These are phyloP conservation scores for Poicephalus meyeri DNA, from an alignment of 2,113 vertebrate species.

Conservation along the genomic window DNA sequence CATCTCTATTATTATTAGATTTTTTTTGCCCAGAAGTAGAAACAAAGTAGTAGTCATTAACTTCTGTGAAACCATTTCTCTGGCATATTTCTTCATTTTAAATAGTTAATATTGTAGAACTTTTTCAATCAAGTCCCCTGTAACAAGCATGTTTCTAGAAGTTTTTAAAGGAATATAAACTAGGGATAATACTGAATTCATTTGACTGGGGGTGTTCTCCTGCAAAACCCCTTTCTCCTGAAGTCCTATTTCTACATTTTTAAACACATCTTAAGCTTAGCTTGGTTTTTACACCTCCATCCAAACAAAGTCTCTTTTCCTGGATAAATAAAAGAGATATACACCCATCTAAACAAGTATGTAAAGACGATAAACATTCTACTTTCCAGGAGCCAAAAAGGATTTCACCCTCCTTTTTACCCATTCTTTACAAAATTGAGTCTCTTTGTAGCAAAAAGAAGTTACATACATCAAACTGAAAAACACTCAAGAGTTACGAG, in stretches of 20 bases:
- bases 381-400: background rate
- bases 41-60: background rate
- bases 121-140: background rate
- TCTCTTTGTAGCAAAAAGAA: background rate
- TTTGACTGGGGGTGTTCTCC: accelerated
- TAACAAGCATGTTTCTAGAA: background rate
- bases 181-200: background rate
- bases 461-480: background rate
- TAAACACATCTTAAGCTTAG: background rate
- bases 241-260: background rate
- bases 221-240: background rate
- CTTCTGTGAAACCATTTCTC: background rate
- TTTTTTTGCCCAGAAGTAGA: background rate
- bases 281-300: background rate
- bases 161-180: background rate
- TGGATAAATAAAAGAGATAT: background rate
- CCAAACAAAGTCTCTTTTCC: background rate
- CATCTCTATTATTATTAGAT: background rate
- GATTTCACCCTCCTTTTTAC: accelerated
- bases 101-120: background rate
- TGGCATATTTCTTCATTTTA: background rate
- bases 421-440: background rate
- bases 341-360: background rate
- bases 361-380: background rate
- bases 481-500: background rate